phyloP scores from a whole-genome alignment of 2,888 invertebrate species.

The Drosophila meridionalis region DNA sequence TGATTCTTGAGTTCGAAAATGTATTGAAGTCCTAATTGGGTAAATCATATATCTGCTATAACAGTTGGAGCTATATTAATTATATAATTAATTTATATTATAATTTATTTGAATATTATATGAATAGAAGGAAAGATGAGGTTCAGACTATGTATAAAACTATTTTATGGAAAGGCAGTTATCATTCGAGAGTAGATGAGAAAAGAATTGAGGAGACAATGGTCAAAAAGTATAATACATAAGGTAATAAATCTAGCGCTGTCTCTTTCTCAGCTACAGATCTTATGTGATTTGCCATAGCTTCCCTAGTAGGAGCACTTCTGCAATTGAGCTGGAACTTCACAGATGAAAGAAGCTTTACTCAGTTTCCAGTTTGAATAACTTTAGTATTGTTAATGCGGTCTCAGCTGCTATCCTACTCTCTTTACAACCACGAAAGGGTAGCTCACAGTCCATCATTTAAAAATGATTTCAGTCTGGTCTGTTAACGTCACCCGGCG shows the following conservation, averaged over 20 bases:
- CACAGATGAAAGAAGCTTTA: too few relatives aligned
- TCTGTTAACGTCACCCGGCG: slow-evolving; percentile 44
- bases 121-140: too few relatives aligned
- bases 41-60: too few relatives aligned
- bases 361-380: not conserved
- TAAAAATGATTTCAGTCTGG: slow-evolving; percentile 6
- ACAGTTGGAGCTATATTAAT: too few relatives aligned
- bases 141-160: not conserved
- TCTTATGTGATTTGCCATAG: not conserved
- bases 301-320: not conserved
- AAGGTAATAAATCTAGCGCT: too few relatives aligned
- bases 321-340: not conserved
- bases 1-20: not conserved
- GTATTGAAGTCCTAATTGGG: not conserved
- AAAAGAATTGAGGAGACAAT: too few relatives aligned
- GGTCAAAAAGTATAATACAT: too few relatives aligned
- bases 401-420: not conserved
- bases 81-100: too few relatives aligned
- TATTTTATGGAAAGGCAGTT: not conserved
- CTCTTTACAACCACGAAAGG: not conserved
- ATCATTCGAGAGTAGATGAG: not conserved
- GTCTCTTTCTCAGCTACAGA: too few relatives aligned
- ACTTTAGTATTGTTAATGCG: not conserved
- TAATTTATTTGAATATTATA: too few relatives aligned
- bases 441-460: slow-evolving; percentile 27